Base-by-base conservation (phyloP, 2,797 vertebrate genomes). In the Bucorvus abyssinicus region DNA sequence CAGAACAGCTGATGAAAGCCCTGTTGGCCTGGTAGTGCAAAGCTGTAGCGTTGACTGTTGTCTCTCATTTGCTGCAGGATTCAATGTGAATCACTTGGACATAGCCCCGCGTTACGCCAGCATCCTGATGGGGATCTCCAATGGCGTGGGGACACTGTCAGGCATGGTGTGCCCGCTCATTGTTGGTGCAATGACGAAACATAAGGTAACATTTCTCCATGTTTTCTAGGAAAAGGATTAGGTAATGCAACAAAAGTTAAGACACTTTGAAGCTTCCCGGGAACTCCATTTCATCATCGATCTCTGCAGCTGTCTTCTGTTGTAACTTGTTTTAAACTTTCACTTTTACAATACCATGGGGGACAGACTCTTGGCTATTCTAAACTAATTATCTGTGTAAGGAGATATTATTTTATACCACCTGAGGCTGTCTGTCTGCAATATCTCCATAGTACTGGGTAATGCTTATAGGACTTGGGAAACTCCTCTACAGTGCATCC, bases 71-170 rank as follows among this genome's bases (percentile, higher is more conserved):
- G 56, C 79, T 74, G n/a, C 64, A 99, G 99, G 99, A 93, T 99
- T 99, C 96, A 99, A 99, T 8, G 99, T 99, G 82, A 99, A 99
- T 95, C 99, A 99, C 95, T 95, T 99, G 97, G 99, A 99, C 95
- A 99, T 99, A 82, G 99, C 99, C 52, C 99, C 99, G 7, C 99
- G 99, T 57, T 99, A 99, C 2, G 99, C 99, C 96, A 99, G 99
- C 95, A 99, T 99, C 93, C 98, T 99, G 93, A 99, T 99, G 99
- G 99, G 99, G 8, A 99, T 99, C 95, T 99, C 99, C 56, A 99
- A 99, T 0, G 99, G 99, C 0, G 99, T 99, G 75, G 99, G 99
- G 49, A 99, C 99, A 0, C 98, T 99, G 65, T 99, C 99, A 0
- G 99, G 99, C 84, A 99, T 99, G 99, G 99, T 99, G 91, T 99